Evolutionary conservation across 2,888 invertebrate species (phyloP), one percentile per base, ranked within the genome.

Genomic region (Mesoligia furuncula): DNA sequence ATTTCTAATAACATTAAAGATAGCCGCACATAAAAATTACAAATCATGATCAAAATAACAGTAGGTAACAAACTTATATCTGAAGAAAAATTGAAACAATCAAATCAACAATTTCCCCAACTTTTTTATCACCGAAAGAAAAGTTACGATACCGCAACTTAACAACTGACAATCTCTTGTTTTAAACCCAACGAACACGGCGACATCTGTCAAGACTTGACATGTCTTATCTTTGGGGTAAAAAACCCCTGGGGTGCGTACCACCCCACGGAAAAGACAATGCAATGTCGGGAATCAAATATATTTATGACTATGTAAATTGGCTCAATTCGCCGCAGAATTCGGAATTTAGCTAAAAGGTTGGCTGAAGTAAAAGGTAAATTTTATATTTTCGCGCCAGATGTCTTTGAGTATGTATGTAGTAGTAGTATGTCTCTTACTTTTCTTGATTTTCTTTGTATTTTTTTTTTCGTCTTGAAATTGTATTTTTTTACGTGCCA

Each of bases 221-320:
- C 95, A 92, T 90, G 91, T 94, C 96, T 95, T 96, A 96, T 96
- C 96, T 95, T 85, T 83, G 89, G 91, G 92, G 92, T 90, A 70
- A 69, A 93, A 95, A 92, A 91, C 92, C 92, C 90, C 90, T 81
- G 93, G 95, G 95, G 94, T 93, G 92, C 76, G 93, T 92, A 91
- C 79, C 79, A 91, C 92, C 93, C 93, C 91, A 89, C 91, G 90
- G 90, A 79, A 77, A 90, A 92, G 91, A 93, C 93, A 92, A 92
- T 90, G 91, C 93, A 91, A 92, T 90, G 91, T 90, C 87, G 90
- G 90, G 92, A 93, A 92, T 93, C 93, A 93, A 96, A 96, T 95
- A 94, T 96, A 96, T 96, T 96, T 96, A 96, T 96, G 95, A 96
- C 95, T 96, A 96, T 95, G 96, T 95, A 96, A 95, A 96, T 96